phyloP scores from a whole-genome alignment of 2,113 vertebrate genomes.

The Tachuris rubrigastra region DNA sequence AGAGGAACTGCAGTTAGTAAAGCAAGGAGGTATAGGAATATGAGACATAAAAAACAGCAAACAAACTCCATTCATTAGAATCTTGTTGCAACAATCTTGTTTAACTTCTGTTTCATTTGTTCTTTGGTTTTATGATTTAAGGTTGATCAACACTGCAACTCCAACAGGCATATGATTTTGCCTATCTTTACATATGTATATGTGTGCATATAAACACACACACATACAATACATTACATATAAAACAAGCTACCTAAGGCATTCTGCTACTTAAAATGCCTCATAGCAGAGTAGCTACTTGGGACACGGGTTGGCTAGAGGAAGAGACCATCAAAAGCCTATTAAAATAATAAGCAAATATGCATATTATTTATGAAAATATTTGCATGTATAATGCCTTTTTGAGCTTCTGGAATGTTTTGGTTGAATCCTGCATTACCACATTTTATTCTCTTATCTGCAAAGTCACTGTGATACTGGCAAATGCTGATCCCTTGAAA shows the following conservation, averaged over 20 bases:
- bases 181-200: neutral
- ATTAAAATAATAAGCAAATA: neutral
- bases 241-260: neutral
- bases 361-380: neutral
- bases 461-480: neutral
- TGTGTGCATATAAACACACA: neutral
- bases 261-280: neutral
- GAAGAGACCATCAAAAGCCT: neutral
- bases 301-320: neutral
- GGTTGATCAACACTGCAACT: neutral
- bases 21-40: neutral
- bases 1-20: neutral
- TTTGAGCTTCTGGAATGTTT: neutral
- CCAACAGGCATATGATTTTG: neutral
- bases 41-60: rapidly evolving
- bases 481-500: neutral
- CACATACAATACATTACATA: neutral
- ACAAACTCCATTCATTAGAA: neutral
- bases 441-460: neutral
- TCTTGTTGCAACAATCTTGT: neutral
- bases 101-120: neutral
- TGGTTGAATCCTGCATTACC: neutral
- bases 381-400: neutral
- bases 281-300: neutral
- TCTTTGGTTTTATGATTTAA: neutral